These are phyloP conservation scores for Daubentonia madagascariensis DNA, from an alignment of 2,113 vertebrate genomes.

Conservation along the genomic window DNA sequence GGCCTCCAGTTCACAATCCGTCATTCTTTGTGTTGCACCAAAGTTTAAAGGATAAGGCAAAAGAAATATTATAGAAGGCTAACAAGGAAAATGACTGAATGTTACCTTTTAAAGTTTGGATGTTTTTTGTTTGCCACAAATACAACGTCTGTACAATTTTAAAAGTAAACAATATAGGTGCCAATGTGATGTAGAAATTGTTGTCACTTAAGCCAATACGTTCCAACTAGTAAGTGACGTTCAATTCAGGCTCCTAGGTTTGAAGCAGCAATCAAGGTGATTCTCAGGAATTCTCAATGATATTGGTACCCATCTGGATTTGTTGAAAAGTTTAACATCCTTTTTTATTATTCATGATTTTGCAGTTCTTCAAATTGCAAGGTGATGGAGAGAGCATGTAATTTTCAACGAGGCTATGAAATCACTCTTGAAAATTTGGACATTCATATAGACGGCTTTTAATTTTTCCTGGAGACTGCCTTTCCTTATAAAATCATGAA, in stretches of 20 bases:
- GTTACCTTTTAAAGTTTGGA: constrained; percentile 11
- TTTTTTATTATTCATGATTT: constrained; percentile 73
- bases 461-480: constrained; percentile 46
- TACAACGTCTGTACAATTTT: background rate
- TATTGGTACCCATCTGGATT: constrained; percentile 57
- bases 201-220: background rate
- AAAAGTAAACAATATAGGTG: constrained; percentile 5
- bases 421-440: constrained; percentile 54
- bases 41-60: background rate
- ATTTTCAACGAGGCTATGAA: constrained; percentile 65
- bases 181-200: constrained; percentile 6
- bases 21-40: background rate
- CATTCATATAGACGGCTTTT: constrained; percentile 65
- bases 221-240: background rate
- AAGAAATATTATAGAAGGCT: background rate
- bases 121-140: constrained; percentile 31
- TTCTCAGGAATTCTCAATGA: constrained; percentile 67
- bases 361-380: constrained; percentile 68
- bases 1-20: background rate
- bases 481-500: constrained; percentile 6
- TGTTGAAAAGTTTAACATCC: constrained; percentile 63
- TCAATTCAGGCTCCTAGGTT: background rate
- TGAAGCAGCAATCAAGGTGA: constrained; percentile 52
- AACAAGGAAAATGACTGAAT: background rate
- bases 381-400: constrained; percentile 50